phyloP scores from a whole-genome alignment of 2,888 invertebrate species.

The Ormia ochracea region DNA sequence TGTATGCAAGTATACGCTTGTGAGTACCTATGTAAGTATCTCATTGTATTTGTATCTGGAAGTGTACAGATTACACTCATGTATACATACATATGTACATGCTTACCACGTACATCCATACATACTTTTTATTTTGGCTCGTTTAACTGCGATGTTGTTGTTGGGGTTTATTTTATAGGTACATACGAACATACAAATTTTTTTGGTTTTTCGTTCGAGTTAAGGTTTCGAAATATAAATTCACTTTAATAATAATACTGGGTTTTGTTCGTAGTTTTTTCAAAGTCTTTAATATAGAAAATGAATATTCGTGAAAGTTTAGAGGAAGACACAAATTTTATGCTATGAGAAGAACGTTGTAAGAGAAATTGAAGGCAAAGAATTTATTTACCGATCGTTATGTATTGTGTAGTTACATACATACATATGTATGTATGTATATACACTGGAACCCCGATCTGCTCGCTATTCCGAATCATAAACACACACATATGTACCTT shows the following conservation, averaged over 20 bases:
- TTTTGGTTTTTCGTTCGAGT: slow-evolving; percentile 57
- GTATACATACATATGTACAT: neutral
- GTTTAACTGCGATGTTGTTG: slow-evolving; percentile 48
- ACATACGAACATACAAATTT: neutral
- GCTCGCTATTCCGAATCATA: too few relatives aligned
- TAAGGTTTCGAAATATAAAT: slow-evolving; percentile 62
- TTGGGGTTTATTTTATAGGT: neutral
- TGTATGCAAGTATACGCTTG: too few relatives aligned
- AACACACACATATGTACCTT: too few relatives aligned
- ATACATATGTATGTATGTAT: neutral
- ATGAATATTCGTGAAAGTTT: slow-evolving; percentile 59
- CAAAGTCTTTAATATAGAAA: slow-evolving; percentile 58
- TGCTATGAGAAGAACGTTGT: slow-evolving; percentile 38
- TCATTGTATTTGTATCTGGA: neutral
- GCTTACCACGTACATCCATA: too few relatives aligned
- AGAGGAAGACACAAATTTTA: slow-evolving; percentile 35
- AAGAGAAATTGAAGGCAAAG: slow-evolving; percentile 34
- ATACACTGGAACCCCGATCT: too few relatives aligned
- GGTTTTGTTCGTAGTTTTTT: slow-evolving; percentile 56
- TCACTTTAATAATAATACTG: slow-evolving; percentile 62
- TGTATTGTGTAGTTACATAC: neutral
- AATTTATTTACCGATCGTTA: slow-evolving; percentile 33
- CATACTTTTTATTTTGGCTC: slow-evolving; percentile 60
- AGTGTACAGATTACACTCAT: slow-evolving; percentile 1
- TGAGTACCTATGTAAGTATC: neutral